Conservation (phyloP, 2,113 vertebrate species). For the Burhinus bistriatus region DNA sequence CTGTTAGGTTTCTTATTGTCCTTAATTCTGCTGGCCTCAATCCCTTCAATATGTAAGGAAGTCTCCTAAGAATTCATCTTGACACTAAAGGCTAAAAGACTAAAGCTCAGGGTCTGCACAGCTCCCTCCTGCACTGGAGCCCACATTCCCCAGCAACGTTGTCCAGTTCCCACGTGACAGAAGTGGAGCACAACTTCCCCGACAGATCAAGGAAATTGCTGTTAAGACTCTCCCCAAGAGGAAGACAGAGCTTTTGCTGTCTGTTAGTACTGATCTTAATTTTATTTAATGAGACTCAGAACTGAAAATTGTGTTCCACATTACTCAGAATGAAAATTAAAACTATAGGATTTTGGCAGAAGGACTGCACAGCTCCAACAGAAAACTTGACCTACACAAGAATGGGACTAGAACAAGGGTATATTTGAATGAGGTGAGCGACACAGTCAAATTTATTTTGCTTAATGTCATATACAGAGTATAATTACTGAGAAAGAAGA, state of each 20-base stretch:
- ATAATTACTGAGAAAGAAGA: neutral
- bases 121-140: neutral
- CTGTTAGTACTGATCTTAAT: neutral
- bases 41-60: neutral
- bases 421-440: neutral
- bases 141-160: neutral
- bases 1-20: neutral
- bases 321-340: neutral
- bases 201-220: neutral
- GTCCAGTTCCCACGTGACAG: rapidly evolving
- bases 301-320: neutral
- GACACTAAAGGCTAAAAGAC: neutral
- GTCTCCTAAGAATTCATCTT: neutral
- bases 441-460: neutral
- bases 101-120: neutral
- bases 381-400: neutral
- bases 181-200: rapidly evolving
- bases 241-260: neutral
- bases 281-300: neutral
- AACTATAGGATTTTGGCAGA: neutral
- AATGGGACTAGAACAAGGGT: neutral
- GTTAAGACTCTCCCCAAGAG: neutral
- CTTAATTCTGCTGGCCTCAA: neutral
- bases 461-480: neutral
- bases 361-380: neutral